These are phyloP conservation scores for Cephalopachus bancanus DNA, from an alignment of 2,797 vertebrate genomes.

Conservation along the genomic window DNA sequence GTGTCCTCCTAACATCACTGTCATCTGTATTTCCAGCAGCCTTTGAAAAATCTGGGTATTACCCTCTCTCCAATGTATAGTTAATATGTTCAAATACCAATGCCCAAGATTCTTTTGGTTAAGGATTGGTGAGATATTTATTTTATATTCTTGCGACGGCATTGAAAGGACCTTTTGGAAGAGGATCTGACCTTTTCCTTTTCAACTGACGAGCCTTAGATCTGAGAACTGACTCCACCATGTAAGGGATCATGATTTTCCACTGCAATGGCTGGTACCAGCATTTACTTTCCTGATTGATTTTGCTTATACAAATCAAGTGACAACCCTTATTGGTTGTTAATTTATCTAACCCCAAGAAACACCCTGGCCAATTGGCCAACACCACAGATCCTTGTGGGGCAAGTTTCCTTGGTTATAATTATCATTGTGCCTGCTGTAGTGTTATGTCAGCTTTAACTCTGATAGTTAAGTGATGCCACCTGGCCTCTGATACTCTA, in stretches of 20 bases:
- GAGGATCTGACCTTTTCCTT: neutral
- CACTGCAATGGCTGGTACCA: neutral
- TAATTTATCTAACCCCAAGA: slow-evolving; percentile 8
- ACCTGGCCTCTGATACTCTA: neutral
- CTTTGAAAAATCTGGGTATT: neutral
- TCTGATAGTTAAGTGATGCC: neutral
- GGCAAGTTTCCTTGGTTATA: neutral
- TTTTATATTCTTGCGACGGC: neutral
- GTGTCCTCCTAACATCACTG: neutral
- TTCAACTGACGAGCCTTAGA: neutral
- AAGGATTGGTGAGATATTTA: neutral
- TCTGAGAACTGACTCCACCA: neutral
- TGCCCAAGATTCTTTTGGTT: neutral
- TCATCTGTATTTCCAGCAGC: neutral
- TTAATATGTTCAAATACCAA: neutral
- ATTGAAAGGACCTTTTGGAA: neutral
- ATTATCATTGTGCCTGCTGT: neutral
- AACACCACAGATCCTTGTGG: neutral
- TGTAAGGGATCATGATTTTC: neutral
- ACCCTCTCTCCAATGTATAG: neutral
- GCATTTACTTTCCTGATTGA: neutral
- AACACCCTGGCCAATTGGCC: neutral
- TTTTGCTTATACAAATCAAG: neutral
- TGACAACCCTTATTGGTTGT: neutral
- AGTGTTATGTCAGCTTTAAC: neutral